Evolutionary conservation across 2,113 vertebrate species (phyloP), one percentile per base, ranked within the genome.

Genomic region (Crypturellus undulatus): DNA sequence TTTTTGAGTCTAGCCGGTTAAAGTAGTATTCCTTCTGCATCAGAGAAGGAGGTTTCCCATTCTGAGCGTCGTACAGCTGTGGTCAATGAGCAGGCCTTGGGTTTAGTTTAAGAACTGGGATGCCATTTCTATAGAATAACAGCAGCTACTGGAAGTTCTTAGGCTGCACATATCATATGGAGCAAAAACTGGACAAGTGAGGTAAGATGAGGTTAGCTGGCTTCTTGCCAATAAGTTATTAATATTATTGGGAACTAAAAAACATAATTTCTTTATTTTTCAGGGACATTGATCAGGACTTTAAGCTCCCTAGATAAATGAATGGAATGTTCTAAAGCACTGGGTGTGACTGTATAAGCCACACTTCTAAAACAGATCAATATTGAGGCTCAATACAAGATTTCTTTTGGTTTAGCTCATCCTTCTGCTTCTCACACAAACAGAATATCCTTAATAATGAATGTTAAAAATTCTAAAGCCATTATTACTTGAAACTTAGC

Each of bases 231-330:
- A 49, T 62, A 59, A 2, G 0, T 36, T 76, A 69, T 81, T 71
- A 38, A 20, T 2, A 1, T 56, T 26, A 30, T 1, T 56, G 4
- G 2, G 4, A 10, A 36, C 3, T 2, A 84, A 30, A 19, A 26
- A 36, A 1, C 5, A 15, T 47, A n/a, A 91, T 67, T 70, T 71
- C 14, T 56, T 56, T 13, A 24, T 67, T 70, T 71, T 15, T 56
- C 15, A 49, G 12, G 7, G n/a, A 28, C 4, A 18, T 2, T 60
- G 49, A 4, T 3, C 38, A 38, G 14, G 12, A 4, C 4, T 45
- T 3, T 21, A 65, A 60, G 2, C 71, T 13, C 28, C 54, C 16
- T 30, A 56, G 15, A 30, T 56, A 56, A 56, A 30, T 30, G 28
- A 17, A 56, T 65, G 34, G 38, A 8, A 14, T 12, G 45, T 92